phyloP scores from a whole-genome alignment of 1,140 invertebrate genomes.

The Drosophila repleta region DNA sequence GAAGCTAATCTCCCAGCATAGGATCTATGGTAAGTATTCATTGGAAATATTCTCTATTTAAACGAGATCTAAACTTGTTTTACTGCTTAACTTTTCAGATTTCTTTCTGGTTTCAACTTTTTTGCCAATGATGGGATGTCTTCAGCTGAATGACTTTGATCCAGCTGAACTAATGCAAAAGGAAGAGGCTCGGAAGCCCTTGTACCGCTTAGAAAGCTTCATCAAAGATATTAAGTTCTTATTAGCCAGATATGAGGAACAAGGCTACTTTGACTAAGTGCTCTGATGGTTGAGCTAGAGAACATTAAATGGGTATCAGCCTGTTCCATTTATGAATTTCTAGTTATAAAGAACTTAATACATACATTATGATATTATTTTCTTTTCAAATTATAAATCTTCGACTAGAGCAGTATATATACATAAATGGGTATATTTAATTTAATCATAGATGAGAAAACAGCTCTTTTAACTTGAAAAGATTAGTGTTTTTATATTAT shows the following conservation, averaged over 20 bases:
- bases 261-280: conserved; percentile 42
- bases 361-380: too few species aligned
- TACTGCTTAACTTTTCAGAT: conserved; percentile 35
- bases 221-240: conserved; percentile 31
- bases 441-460: too few species aligned
- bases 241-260: conserved; percentile 44
- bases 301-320: too few species aligned
- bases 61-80: neutral
- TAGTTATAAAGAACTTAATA: too few species aligned
- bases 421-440: too few species aligned
- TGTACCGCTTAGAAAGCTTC: conserved; percentile 31
- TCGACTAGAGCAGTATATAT: too few species aligned
- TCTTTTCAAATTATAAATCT: too few species aligned
- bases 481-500: too few species aligned
- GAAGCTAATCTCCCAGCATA: conserved; percentile 41
- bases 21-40: conserved; percentile 42
- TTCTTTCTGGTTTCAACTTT: conserved; percentile 54
- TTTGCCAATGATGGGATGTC: conserved; percentile 36
- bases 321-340: too few species aligned
- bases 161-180: conserved; percentile 18
- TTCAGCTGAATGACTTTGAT: conserved; percentile 28
- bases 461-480: too few species aligned
- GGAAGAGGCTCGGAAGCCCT: conserved; percentile 12
- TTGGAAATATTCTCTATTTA: neutral
- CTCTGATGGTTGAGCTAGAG: too few species aligned